Percentiles rank a stretch among this genome's conserved stretches.
Conservation (phyloP, 2,888 invertebrate genomes). For the Ochropleura plecta region DNA sequence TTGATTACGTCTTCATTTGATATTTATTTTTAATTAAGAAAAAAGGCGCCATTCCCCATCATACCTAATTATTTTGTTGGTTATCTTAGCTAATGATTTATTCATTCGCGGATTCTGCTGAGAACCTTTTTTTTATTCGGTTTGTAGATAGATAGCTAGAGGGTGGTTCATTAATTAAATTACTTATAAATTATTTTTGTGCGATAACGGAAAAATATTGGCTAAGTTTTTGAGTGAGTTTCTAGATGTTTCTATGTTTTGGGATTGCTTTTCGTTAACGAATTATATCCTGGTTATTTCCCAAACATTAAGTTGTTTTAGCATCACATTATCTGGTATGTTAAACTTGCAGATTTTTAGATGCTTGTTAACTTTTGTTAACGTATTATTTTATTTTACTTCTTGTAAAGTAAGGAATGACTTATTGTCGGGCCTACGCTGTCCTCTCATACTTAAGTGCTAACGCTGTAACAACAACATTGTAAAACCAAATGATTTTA, state of each 20-base stretch:
- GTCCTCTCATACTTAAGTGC: too few species aligned
- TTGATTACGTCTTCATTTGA: conserved; percentile 83
- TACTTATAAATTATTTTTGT: conserved; percentile 73
- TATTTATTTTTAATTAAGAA: conserved; percentile 90
- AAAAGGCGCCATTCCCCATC: conserved; percentile 77
- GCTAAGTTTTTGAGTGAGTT: conserved; percentile 54
- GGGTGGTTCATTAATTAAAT: conserved; percentile 78
- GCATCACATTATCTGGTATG: too few species aligned
- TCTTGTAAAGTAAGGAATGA: too few species aligned
- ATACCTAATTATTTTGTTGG: conserved; percentile 86
- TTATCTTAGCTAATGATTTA: conserved; percentile 88
- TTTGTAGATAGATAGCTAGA: conserved; percentile 74
- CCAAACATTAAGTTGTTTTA: too few species aligned
- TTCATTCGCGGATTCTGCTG: conserved; percentile 69
- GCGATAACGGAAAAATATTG: conserved; percentile 69
- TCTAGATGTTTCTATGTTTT: not conserved
- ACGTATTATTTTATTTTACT: too few species aligned
- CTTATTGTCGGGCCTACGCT: too few species aligned
- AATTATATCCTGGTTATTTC: too few species aligned
- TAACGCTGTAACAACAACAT: too few species aligned
- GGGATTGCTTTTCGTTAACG: too few species aligned
- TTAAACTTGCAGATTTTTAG: too few species aligned
- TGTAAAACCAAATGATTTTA: too few species aligned
- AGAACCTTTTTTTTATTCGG: conserved; percentile 74
- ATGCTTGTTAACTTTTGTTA: too few species aligned